These are phyloP conservation scores for Piaya cayana DNA, from an alignment of 2,113 vertebrate genomes.

Conservation along the genomic window DNA sequence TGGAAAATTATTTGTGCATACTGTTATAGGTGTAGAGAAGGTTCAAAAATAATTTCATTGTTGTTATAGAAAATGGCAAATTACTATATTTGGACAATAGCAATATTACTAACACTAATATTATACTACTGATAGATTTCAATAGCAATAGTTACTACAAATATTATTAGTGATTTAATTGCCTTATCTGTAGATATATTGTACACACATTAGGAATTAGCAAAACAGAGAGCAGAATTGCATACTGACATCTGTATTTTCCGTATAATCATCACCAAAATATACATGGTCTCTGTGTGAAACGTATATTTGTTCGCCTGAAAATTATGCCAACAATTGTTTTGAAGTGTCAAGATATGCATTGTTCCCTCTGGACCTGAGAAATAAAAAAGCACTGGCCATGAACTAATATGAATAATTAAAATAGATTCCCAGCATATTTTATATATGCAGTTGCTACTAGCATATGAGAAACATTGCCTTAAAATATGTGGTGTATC, in stretches of 20 bases:
- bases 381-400: neutral
- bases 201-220: neutral
- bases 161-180: neutral
- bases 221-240: neutral
- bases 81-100: neutral
- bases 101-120: neutral
- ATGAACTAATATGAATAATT: slow-evolving; percentile 34
- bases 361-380: slow-evolving; percentile 4
- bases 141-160: neutral
- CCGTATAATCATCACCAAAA: neutral
- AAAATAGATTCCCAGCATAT: neutral
- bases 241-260: neutral
- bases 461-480: neutral
- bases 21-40: neutral
- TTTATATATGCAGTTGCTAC: neutral
- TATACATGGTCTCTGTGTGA: neutral
- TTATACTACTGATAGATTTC: neutral
- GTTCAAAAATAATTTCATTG: neutral
- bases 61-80: neutral
- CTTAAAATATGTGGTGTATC: slow-evolving; percentile 8
- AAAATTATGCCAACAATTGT: neutral
- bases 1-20: neutral
- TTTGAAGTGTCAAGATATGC: neutral
- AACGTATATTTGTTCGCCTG: neutral
- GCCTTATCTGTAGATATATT: neutral